phyloP scores from a whole-genome alignment of 2,888 invertebrate species.

The Calameuta idolon region DNA sequence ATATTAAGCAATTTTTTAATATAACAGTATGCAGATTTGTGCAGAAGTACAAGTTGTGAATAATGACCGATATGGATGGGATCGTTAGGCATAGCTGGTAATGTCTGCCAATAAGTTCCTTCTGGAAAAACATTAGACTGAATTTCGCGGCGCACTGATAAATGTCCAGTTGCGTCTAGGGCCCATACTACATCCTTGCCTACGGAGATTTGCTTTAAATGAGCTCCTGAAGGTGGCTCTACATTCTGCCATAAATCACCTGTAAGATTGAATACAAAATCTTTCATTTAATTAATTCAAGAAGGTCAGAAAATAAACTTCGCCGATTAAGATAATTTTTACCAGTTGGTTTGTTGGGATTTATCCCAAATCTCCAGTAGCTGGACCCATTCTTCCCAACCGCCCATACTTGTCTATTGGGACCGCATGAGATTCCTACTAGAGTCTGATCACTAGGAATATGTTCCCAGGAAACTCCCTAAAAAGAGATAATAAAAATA shows the following conservation, averaged over 20 bases:
- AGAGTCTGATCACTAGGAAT: slow-evolving; percentile 85
- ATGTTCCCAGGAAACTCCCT: slow-evolving; percentile 85
- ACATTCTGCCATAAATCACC: slow-evolving; percentile 84
- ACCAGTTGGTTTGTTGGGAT: slow-evolving; percentile 75
- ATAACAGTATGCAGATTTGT: not conserved
- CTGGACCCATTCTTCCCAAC: slow-evolving; percentile 88
- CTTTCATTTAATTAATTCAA: slow-evolving; percentile 12
- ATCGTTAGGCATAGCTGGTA: slow-evolving; percentile 72
- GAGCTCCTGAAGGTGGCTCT: slow-evolving; percentile 76
- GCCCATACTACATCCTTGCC: slow-evolving; percentile 84
- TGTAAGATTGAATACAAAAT: slow-evolving; percentile 34
- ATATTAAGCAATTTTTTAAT: not conserved
- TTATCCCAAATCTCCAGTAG: slow-evolving; percentile 83
- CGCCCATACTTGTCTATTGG: slow-evolving; percentile 82
- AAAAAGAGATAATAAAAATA: slow-evolving; percentile 33
- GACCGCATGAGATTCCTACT: slow-evolving; percentile 79
- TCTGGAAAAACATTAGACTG: slow-evolving; percentile 78
- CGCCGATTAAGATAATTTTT: slow-evolving; percentile 25
- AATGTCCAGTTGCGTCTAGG: slow-evolving; percentile 77
- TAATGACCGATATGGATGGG: slow-evolving; percentile 69
- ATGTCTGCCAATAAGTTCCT: slow-evolving; percentile 86
- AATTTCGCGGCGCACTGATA: slow-evolving; percentile 84
- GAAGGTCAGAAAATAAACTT: not conserved
- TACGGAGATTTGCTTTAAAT: slow-evolving; percentile 81
- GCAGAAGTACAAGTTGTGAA: not conserved